Evolutionary conservation across 2,113 vertebrate genomes (phyloP).

Genomic region (Archocentrus centrarchus): DNA sequence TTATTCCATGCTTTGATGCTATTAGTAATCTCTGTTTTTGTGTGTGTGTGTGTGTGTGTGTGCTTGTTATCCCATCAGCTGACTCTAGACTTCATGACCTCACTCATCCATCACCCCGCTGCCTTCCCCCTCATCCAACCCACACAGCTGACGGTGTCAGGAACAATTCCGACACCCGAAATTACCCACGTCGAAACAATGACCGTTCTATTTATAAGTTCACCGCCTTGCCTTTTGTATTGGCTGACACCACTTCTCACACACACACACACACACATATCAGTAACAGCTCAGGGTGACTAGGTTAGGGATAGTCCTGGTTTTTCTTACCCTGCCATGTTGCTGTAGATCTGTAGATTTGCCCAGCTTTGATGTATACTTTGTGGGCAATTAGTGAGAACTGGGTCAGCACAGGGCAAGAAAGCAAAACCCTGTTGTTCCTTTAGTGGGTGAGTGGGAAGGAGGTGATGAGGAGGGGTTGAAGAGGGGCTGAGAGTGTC

Average conservation of each 20-base stretch:
- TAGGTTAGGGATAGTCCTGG: conserved; percentile 50
- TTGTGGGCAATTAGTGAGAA: conserved; percentile 81
- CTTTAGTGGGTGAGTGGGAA: conserved; percentile 63
- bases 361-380: conserved; percentile 79
- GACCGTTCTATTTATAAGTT: conserved; percentile 78
- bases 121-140: conserved; percentile 14
- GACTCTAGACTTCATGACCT: conserved; percentile 82
- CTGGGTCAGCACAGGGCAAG: conserved; percentile 80
- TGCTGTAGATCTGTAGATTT: conserved; percentile 55
- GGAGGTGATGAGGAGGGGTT: conserved; percentile 17
- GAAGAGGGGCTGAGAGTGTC: conserved; percentile 11
- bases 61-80: conserved; percentile 78
- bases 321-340: conserved; percentile 56
- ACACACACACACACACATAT: background rate
- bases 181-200: conserved; percentile 77
- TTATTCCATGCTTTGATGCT: conserved; percentile 10
- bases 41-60: no score
- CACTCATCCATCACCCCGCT: conserved; percentile 40
- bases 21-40: background rate
- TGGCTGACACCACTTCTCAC: conserved; percentile 48
- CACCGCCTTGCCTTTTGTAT: conserved; percentile 69
- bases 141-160: conserved; percentile 51
- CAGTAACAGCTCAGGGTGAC: conserved; percentile 34
- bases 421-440: conserved; percentile 72
- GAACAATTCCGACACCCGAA: conserved; percentile 69